Conservation (phyloP, 2,113 vertebrate genomes). For the Microtus ochrogaster region DNA sequence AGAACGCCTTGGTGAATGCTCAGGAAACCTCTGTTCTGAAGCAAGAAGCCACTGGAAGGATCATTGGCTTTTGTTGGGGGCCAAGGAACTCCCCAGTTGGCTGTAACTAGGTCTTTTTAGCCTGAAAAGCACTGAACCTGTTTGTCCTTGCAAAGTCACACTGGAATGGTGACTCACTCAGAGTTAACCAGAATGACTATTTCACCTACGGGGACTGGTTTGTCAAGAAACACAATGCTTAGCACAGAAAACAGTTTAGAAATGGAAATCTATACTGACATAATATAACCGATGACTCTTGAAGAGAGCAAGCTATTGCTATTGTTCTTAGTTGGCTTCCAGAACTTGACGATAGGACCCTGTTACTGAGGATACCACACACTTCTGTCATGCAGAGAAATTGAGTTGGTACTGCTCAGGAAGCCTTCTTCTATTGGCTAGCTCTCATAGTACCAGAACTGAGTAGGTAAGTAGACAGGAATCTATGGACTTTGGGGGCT, state of each 20-base stretch:
- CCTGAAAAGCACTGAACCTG: not conserved
- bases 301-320: not conserved
- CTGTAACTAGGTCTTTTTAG: not conserved
- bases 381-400: not conserved
- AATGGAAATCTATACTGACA: not conserved
- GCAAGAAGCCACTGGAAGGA: not conserved
- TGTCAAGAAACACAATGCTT: not conserved
- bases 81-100: not conserved
- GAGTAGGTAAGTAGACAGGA: too few relatives aligned
- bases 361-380: not conserved
- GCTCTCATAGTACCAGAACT: not conserved
- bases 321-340: not conserved
- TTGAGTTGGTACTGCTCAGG: not conserved
- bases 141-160: not conserved
- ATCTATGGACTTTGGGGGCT: not conserved
- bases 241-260: not conserved
- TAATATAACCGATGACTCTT: not conserved
- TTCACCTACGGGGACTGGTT: not conserved
- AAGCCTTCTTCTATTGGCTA: not conserved
- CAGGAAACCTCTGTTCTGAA: not conserved
- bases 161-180: not conserved
- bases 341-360: not conserved
- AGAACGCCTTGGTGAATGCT: not conserved
- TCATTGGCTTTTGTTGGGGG: not conserved
- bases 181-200: not conserved